Evolutionary conservation across 2,888 invertebrate species (phyloP), one percentile per base, ranked within the genome.

Genomic region (Eristalis intricaria): DNA sequence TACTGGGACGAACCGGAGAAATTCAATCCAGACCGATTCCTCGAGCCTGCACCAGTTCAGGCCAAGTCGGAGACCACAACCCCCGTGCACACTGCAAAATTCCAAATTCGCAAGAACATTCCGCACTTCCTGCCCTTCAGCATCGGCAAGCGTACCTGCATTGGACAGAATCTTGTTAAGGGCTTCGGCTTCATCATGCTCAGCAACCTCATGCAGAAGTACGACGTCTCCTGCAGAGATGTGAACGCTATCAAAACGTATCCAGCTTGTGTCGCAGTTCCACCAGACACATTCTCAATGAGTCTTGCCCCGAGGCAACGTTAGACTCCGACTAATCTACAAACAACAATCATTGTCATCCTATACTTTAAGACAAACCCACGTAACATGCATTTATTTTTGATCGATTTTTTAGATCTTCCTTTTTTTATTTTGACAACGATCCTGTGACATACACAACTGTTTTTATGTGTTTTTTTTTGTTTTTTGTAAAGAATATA

Each of bases 81-180:
- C 8, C 13, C 58, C 38, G 32, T 32, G 26, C 22, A 56, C 5
- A 10, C 29, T 4, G 90, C 93, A 0, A 89, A 92, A 13, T 84
- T 68, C 66, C 87, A 87, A 40, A 26, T 87, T 7, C 84, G 84
- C 5, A 94, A 92, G 84, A 94, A 94, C 84, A 94, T 94, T 5
- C 94, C 96, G 0, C 95, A 96, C 91, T 97, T 97, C 91, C 93
- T 97, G 10, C 97, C 97, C 0, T 97, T 97, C 92, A 96, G 96
- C 90, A 96, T 96, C 23, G 97, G 97, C 10, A 96, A 96, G 90
- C 93, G 97, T 32, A 96, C 97, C 0, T 97, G 97, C 90, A 96
- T 97, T 75, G 97, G 97, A 0, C 96, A 96, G 90, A 95, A 95
- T 35, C 92, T 97, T 61, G 96, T 97, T 0, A 95, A 96, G 19